Evolutionary conservation across 1,140 invertebrate species (phyloP), one percentile per base, ranked within the genome.

Genomic region (Samia ricini): DNA sequence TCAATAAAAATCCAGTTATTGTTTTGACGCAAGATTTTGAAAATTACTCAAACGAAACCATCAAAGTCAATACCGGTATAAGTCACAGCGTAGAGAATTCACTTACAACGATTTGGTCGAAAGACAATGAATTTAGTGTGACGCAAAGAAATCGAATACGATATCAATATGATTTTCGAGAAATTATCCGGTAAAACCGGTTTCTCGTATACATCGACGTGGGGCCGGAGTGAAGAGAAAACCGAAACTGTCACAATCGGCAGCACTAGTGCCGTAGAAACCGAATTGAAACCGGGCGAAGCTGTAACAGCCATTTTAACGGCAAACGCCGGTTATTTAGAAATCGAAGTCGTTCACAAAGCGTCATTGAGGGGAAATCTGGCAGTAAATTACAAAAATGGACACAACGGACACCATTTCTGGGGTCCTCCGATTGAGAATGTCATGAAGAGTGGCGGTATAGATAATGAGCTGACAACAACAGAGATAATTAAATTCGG

Each of bases 1-100:
- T 76, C 8, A 68, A 56, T 1, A 71, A 69, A 6, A 68, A 76
- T 21, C 74, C 78, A 0, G 64, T 78, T 0, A 56, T 76, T 33
- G 66, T 88, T 3, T 51, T 76, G 18, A 69, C 78, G 2, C 79
- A 88, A 7, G 76, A 84, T 23, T 88, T 85, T 15, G 75, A 83
- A n/a, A 88, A 88, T 50, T 24, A 52, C 12, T 83, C 77, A 4
- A 80, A 78, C 52, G 69, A 68, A 26, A 74, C 77, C 0, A 76
- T 83, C 18, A 88, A 84, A 78, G 77, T 85, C 0, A 85, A 84
- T n/a, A 80, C 84, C 1, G 81, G 79, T 0, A 76, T 87, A 26
- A 82, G 69, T 33, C 85, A 87, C 52, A 69, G 74, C 0, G 74
- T 88, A 4, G 77, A 87, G 64, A 87, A 85, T 24, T 78, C 77